Conservation (phyloP, 2,113 vertebrate species). For the Strigops habroptila region DNA sequence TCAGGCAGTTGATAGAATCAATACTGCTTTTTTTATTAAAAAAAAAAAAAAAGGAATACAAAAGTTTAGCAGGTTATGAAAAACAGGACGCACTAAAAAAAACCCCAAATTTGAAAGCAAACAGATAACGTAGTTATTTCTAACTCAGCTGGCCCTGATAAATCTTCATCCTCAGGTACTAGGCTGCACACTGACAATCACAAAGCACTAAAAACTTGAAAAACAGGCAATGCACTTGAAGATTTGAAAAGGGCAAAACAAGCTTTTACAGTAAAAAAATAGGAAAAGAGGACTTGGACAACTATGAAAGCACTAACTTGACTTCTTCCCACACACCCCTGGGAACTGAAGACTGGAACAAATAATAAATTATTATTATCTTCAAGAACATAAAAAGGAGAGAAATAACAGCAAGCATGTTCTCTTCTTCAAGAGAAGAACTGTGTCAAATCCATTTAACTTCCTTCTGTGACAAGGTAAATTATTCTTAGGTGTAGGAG, state of each 20-base stretch:
- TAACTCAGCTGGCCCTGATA: background rate
- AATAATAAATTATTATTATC: conserved; percentile 7
- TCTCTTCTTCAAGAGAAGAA: background rate
- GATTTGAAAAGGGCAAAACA: background rate
- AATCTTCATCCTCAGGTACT: background rate
- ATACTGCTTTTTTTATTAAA: background rate
- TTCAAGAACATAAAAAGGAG: background rate
- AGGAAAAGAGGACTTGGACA: background rate
- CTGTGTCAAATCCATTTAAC: conserved; percentile 14
- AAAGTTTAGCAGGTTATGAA: background rate
- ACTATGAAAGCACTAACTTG: background rate
- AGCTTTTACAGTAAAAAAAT: background rate
- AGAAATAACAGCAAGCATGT: background rate
- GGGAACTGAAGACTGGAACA: background rate
- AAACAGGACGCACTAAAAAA: background rate
- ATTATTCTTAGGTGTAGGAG: background rate
- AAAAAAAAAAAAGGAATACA: background rate
- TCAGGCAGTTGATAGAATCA: background rate
- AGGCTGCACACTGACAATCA: background rate
- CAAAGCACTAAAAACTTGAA: background rate
- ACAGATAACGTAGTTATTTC: background rate
- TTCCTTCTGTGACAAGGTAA: background rate
- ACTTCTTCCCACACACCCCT: background rate
- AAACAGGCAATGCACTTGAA: background rate
- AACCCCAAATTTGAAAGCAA: background rate